Conservation (phyloP, 30 jellyfish, hydroid and myxozoan genomes). For the Hydractinia echinata region DNA sequence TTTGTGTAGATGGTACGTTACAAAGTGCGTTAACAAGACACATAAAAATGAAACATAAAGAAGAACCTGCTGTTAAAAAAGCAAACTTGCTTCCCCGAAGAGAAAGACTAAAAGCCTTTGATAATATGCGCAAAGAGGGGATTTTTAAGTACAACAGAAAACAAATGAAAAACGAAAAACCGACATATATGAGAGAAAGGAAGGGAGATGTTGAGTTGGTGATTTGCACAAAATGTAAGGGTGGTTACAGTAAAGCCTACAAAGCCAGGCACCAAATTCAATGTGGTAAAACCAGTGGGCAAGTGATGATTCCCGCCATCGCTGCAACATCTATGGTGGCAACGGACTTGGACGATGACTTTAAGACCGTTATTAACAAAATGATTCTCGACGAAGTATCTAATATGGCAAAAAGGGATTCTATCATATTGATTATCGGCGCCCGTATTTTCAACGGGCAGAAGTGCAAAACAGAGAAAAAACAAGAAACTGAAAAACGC, state of each 20-base stretch:
- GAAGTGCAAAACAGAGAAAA: neutral
- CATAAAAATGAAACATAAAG: neutral
- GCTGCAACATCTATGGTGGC: neutral
- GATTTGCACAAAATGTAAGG: neutral
- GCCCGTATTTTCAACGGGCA: slow-evolving; percentile 4
- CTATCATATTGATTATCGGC: neutral
- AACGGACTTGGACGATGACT: neutral
- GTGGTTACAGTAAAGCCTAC: neutral
- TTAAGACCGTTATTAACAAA: neutral
- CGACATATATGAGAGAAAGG: neutral
- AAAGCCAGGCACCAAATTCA: neutral
- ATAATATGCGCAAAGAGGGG: neutral
- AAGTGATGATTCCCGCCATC: neutral
- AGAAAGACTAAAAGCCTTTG: neutral
- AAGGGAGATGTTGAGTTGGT: neutral
- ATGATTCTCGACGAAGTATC: neutral
- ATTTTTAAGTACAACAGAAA: neutral
- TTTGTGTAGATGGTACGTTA: neutral
- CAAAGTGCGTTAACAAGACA: too few relatives aligned
- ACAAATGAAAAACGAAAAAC: neutral
- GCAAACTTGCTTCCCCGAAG: neutral
- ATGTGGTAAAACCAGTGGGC: neutral
- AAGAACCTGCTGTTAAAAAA: neutral
- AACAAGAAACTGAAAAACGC: neutral
- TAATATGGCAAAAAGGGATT: neutral